These are phyloP conservation scores for Sinonovacula constricta DNA, from an alignment of 1,140 invertebrate genomes.

Conservation along the genomic window DNA sequence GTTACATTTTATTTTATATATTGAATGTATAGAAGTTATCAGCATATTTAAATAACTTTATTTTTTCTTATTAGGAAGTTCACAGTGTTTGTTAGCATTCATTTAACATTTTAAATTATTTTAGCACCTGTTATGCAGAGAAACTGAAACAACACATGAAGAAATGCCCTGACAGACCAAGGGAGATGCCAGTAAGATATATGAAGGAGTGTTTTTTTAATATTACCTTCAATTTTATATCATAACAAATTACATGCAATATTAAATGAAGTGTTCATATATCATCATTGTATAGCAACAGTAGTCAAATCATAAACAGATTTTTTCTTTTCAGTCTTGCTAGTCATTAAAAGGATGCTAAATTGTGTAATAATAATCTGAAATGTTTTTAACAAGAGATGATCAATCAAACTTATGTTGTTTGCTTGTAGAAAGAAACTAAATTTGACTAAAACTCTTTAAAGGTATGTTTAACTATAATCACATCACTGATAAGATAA, in stretches of 20 bases:
- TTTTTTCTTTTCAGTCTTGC: too few species aligned
- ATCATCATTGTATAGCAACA: background rate
- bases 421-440: background rate
- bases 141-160: conserved; percentile 48
- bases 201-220: background rate
- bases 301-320: too few species aligned
- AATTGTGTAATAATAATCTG: background rate
- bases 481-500: background rate
- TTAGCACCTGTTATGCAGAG: conserved; percentile 44
- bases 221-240: background rate
- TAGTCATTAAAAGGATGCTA: too few species aligned
- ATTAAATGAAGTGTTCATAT: background rate
- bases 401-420: background rate
- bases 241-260: background rate
- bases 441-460: background rate
- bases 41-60: background rate
- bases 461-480: background rate
- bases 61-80: background rate
- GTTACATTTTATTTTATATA: background rate
- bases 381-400: background rate
- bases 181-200: conserved; percentile 42
- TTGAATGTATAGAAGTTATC: background rate
- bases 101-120: background rate
- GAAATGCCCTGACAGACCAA: conserved; percentile 44
- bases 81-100: background rate